phyloP scores from a whole-genome alignment of 1,140 invertebrate genomes.

The Trichogramma pretiosum region DNA sequence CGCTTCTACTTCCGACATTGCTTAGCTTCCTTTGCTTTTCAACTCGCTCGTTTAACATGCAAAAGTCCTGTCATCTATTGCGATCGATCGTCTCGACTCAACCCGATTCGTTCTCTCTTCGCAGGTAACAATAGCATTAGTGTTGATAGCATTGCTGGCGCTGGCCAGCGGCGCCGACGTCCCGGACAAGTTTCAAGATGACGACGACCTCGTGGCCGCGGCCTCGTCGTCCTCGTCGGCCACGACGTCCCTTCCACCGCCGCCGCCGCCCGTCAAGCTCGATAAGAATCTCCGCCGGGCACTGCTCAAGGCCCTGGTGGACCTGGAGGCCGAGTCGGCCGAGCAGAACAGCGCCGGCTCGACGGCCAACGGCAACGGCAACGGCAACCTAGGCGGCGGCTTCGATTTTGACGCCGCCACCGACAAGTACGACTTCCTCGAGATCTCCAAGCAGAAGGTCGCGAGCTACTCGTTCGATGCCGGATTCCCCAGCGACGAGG shows the following conservation, averaged over 20 bases:
- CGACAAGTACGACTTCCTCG: conserved; percentile 15
- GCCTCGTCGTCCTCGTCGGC: conserved; percentile 20
- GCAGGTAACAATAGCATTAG: conserved; percentile 22
- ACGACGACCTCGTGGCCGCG: conserved; percentile 23
- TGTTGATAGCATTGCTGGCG: conserved; percentile 14
- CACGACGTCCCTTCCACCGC: conserved; percentile 19
- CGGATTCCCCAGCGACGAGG: conserved; percentile 30
- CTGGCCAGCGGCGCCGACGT: conserved; percentile 9
- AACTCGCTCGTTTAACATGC: not conserved
- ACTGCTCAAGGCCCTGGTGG: conserved; percentile 58
- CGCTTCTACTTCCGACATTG: not conserved
- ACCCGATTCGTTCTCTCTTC: too few relatives aligned
- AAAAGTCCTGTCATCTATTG: not conserved
- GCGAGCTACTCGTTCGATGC: conserved; percentile 30
- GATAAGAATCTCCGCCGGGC: conserved; percentile 62
- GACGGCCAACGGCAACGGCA: conserved; percentile 4
- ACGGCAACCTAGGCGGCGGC: not conserved
- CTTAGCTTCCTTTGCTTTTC: not conserved
- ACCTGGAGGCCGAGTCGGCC: conserved; percentile 50
- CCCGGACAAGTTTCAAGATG: conserved; percentile 1
- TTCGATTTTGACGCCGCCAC: not conserved
- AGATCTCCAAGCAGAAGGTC: conserved; percentile 15
- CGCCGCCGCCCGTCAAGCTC: conserved; percentile 49
- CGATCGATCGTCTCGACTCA: too few relatives aligned
- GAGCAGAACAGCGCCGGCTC: conserved; percentile 34